phyloP scores from a whole-genome alignment of 2,888 invertebrate species.

The Nymphalis polychloros region DNA sequence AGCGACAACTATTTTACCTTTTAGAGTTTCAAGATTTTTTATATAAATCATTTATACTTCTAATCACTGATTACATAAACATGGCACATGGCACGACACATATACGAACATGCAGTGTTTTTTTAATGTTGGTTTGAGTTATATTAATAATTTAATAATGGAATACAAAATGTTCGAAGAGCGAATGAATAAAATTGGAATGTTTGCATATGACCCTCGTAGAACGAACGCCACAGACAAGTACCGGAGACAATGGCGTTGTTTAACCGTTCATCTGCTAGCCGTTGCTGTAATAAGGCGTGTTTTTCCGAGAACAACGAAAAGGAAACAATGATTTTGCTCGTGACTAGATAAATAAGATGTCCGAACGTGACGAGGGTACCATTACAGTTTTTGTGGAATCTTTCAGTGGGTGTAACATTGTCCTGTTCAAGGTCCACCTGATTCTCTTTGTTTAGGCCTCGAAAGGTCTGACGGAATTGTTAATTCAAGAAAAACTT shows the following conservation, averaged over 20 bases:
- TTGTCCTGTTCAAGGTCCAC: conserved; percentile 48
- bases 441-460: conserved; percentile 71
- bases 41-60: no score
- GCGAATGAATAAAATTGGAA: conserved; percentile 5
- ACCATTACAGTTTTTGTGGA: conserved; percentile 76
- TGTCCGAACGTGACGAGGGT: conserved; percentile 78
- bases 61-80: no score
- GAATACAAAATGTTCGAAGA: not conserved
- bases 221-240: conserved; percentile 61
- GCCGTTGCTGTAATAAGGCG: conserved; percentile 70
- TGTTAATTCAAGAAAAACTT: conserved; percentile 59
- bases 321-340: conserved; percentile 78
- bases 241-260: conserved; percentile 61
- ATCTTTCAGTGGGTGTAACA: conserved; percentile 59
- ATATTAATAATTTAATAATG: not conserved
- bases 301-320: conserved; percentile 66
- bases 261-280: conserved; percentile 72
- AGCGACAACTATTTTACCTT: no score
- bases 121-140: no score
- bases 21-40: no score
- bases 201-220: conserved; percentile 44
- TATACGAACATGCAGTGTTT: no score
- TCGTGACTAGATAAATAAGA: conserved; percentile 79
- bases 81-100: no score
- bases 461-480: conserved; percentile 50